Percentiles rank a stretch among this genome's conserved stretches.
Evolutionary conservation across 2,113 vertebrate genomes (phyloP).

Genomic region (Ameiurus melas): DNA sequence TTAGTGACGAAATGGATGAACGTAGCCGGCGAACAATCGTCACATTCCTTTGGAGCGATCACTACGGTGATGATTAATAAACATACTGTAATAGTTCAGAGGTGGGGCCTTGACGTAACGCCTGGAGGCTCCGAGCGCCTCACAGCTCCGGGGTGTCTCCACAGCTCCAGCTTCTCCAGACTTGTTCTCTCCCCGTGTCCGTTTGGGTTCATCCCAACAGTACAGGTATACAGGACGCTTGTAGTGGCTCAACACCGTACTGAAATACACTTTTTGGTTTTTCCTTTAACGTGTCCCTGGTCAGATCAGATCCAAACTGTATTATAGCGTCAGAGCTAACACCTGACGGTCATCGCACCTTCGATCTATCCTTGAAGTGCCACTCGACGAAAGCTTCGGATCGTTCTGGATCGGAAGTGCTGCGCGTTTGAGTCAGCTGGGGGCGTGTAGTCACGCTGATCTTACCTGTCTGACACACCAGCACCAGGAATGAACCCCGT

Average conservation of each 20-base stretch:
- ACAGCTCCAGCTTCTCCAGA: not conserved
- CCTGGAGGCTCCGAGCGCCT: not conserved
- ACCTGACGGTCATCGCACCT: not conserved
- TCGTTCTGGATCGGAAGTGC: not conserved
- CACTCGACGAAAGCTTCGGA: not conserved
- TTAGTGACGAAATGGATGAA: not conserved
- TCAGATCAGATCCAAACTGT: not conserved
- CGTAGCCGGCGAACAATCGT: not conserved
- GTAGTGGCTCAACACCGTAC: not conserved
- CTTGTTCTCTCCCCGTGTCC: not conserved
- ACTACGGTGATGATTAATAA: not conserved
- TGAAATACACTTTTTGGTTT: not conserved
- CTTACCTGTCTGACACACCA: constrained; percentile 15
- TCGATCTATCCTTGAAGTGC: not conserved
- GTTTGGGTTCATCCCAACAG: not conserved
- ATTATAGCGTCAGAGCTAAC: not conserved
- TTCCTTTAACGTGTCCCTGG: not conserved
- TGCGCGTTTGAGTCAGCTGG: not conserved
- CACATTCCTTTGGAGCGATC: not conserved
- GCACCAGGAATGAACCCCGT: not conserved
- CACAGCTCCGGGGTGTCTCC: not conserved
- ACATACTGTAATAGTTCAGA: not conserved
- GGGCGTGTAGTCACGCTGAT: not conserved
- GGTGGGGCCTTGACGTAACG: not conserved
- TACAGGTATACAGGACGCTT: not conserved